Percentiles rank a stretch among this genome's conserved stretches.
phyloP scores from a whole-genome alignment of 2,888 invertebrate genomes.

The Metellina segmentata region DNA sequence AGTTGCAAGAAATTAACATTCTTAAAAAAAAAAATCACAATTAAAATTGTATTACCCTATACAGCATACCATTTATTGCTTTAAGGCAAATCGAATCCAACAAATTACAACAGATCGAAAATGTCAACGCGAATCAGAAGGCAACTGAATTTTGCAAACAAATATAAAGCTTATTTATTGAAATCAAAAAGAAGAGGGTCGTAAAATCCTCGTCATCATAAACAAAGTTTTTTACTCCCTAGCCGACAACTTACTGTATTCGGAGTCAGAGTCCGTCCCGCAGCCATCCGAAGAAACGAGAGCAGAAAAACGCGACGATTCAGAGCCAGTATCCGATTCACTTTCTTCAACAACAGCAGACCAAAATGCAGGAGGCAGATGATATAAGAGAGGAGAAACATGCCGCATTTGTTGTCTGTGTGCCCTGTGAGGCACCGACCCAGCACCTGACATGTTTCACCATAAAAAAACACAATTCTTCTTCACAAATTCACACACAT shows the following conservation, averaged over 20 bases:
- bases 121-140: too few species aligned
- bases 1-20: too few species aligned
- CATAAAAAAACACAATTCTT: slow-evolving; percentile 11
- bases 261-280: slow-evolving; percentile 64
- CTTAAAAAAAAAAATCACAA: too few species aligned
- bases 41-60: too few species aligned
- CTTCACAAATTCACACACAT: slow-evolving; percentile 33
- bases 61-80: too few species aligned
- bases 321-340: slow-evolving; percentile 68
- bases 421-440: slow-evolving; percentile 46
- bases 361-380: slow-evolving; percentile 71
- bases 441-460: slow-evolving; percentile 40
- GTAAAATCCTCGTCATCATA: too few species aligned
- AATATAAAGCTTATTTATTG: too few species aligned
- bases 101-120: too few species aligned
- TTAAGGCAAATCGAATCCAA: too few species aligned
- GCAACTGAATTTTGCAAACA: too few species aligned
- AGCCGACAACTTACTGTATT: slow-evolving; percentile 37
- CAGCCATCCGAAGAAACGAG: slow-evolving; percentile 72
- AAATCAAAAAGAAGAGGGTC: too few species aligned
- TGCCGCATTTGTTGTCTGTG: slow-evolving; percentile 43
- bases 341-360: slow-evolving; percentile 65
- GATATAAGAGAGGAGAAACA: slow-evolving; percentile 60
- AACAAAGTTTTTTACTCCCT: background rate
- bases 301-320: slow-evolving; percentile 70